Conservation (phyloP, 2,797 vertebrate genomes). For the Mionectes olivaceus region DNA sequence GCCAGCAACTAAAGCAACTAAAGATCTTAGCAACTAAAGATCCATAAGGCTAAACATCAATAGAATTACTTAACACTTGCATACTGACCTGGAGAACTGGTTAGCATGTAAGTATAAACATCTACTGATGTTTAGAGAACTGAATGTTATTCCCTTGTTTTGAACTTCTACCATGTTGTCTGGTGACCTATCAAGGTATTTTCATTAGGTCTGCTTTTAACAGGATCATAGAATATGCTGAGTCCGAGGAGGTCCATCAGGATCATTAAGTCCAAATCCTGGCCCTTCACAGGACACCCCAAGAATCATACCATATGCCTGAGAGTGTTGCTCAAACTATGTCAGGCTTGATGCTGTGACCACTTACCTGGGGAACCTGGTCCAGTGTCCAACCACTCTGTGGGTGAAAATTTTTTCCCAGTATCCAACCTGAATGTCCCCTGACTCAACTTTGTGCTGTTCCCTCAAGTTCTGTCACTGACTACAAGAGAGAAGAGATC, state of each 20-base stretch:
- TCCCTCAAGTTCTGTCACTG: not conserved
- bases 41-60: no score
- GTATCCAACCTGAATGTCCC: not conserved
- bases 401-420: not conserved
- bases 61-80: no score
- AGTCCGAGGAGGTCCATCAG: not conserved
- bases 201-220: not conserved
- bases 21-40: no score
- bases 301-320: not conserved
- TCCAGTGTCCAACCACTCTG: not conserved
- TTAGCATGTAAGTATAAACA: not conserved
- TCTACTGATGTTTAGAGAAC: not conserved
- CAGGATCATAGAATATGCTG: not conserved
- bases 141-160: not conserved
- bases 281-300: not conserved
- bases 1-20: no score
- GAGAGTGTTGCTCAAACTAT: not conserved
- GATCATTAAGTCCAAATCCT: not conserved
- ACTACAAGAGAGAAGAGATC: not conserved
- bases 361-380: not conserved
- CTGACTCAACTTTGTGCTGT: not conserved
- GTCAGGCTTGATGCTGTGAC: not conserved
- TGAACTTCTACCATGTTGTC: not conserved
- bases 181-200: not conserved
- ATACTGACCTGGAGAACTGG: not conserved